Base-by-base conservation (phyloP, 2,113 vertebrate genomes). In the Chionodraco myersi region DNA sequence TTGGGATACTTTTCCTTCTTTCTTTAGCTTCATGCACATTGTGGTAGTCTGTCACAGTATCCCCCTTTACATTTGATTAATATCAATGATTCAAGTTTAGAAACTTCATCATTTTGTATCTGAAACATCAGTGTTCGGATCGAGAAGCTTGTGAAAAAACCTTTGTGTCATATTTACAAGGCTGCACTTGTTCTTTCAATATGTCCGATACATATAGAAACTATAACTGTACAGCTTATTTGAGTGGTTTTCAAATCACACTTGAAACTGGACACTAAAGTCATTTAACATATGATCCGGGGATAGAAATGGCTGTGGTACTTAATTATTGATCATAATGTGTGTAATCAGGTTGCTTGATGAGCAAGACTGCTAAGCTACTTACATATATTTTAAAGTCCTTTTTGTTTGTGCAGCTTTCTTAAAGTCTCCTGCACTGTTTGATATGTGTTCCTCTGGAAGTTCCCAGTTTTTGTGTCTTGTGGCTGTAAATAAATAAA, bases 401-500 rank as follows among this genome's bases (percentile, higher is more conserved):
- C 7, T 5, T 41, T 41, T 41, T 41, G 5, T 30, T 30, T 60
- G 41, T 18, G 67, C n/a, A 70, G 15, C 6, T 66, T 72, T 75
- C 34, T 8, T 26, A 1, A 62, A 34, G 45, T 72, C 2, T 71
- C 16, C 48, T 61, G 13, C 26, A 18, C 13, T 44, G 13, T 49
- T 71, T 62, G 8, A 23, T 10, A 41, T 63, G 41, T 54, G 26
- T 5, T 15, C 16, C 51, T 1, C 4, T 48, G 12, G 47, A 44
- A 36, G 49, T 60, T 66, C 21, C 34, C 41, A 44, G 53, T 62
- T 89, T 79, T 62, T 61, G 51, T 53, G 13, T 52, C 68, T 66
- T 67, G 56, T 47, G 65, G 62, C 49, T 75, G 52, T 54, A 84
- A 75, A 73, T 41, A 71, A 81, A 41, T 67, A 1, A 21, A 45